Evolutionary conservation across 2,113 vertebrate genomes (phyloP), one percentile per base, ranked within the genome.

Genomic region (Phaethornis superciliosus): DNA sequence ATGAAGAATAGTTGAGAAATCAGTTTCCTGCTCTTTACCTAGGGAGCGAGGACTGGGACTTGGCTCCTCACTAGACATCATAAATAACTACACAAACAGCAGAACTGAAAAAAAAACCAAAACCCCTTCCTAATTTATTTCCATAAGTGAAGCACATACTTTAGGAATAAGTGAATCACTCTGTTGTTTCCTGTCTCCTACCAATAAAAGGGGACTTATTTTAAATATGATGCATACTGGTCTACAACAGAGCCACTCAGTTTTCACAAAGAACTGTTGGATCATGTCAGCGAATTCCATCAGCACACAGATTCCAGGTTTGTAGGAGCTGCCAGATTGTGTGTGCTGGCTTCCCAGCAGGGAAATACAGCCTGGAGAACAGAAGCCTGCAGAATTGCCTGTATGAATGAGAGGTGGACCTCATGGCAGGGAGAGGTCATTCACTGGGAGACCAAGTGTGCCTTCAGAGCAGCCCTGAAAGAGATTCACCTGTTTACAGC

Each of bases 131-230:
- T 86, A 64, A 89, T 92, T 81, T 92, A n/a, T 88, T 93, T 95
- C 87, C 71, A 67, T 94, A 84, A 89, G 75, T 92, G 94, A 89
- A 89, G 85, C 52, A 83, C 82, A 88, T 95, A 86, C 56, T 89
- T 95, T 3, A 78, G 56, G 87, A 94, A 56, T 63, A 91, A 91
- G 65, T 93, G 64, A 94, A 93, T 90, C 89, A 93, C 60, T 58
- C 63, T 60, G 64, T 88, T 95, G 84, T 81, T 91, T 95, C 91
- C 93, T 78, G 82, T 75, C 79, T 93, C 93, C 40, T 75, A 46
- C 79, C 82, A 85, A 90, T 71, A 90, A 95, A 84, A 93, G 44
- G 7, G n/a, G 44, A 63, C 49, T 78, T 89, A 74, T 20, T 88
- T 89, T 18, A 81, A 75, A 9, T 35, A 75, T 15, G 63, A 63